Evolutionary conservation across 2,888 invertebrate species (phyloP), one percentile per base, ranked within the genome.

Genomic region (Galeopsomyia nigrocyanea): DNA sequence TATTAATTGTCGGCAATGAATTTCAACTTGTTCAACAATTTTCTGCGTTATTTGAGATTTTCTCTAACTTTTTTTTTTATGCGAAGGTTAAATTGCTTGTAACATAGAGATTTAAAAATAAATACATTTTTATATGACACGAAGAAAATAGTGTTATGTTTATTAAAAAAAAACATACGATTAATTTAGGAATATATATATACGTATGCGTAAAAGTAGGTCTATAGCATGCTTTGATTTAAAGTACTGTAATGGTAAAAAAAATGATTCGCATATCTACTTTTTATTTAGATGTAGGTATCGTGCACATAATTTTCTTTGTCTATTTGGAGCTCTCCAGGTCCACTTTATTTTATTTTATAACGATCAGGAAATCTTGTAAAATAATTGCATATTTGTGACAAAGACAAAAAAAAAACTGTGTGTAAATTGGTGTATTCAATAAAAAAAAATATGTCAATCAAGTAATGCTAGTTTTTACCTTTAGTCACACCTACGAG

Each of bases 401-500:
- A 62, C 55, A 49, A 26, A 53, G n/a, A 66, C 39, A 66, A 69
- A 64, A 16, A 58, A 56, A 22, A 68, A 58, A 22, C 7, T 22
- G 58, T 75, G 70, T 72, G 67, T 75, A 70, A 72, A 72, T 72
- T 72, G 60, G 53, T 72, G 70, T 75, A 67, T 61, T 74, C 53
- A 69, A 61, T 56, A 68, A 71, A 70, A 68, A 68, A 71, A 71
- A 74, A n/a, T n/a, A n/a, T 53, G 56, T 39, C 19, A 50, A 74
- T 7, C 22, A 21, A 13, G 10, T 50, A 19, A 19, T 39, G 3
- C 19, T 0, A 14, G 7, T 21, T 13, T 16, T 39, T 74, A 76
- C 84, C 84, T 78, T 79, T 82, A 0, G 84, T 82, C 22, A 83
- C 76, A 1, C 80, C 84, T 3, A 79, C 78, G 5, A 81, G 71